A percentile compares a stretch with the other conserved stretches of the same genome.
Conservation (phyloP, 2,113 vertebrate species). For the Eulemur macaco region DNA sequence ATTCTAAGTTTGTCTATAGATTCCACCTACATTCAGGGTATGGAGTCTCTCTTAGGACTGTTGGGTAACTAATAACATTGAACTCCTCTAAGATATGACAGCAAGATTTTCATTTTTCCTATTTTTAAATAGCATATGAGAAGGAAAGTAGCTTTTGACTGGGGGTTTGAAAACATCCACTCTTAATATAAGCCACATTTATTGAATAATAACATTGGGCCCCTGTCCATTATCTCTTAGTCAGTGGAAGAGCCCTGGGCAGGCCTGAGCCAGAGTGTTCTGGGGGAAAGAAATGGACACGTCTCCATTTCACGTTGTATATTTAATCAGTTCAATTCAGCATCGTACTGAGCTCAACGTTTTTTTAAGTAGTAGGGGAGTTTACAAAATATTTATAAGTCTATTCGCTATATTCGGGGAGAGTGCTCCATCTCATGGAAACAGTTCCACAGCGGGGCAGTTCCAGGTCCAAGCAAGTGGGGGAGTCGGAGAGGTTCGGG, state of each 20-base stretch:
- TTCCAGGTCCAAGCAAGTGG: background rate
- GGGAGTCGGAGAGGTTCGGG: background rate
- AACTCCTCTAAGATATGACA: background rate
- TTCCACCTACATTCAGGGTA: accelerated
- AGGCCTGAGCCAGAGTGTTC: background rate
- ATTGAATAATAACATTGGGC: background rate
- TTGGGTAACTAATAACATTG: background rate
- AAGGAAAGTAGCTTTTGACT: background rate
- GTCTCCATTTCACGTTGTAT: background rate
- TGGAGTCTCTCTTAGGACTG: background rate
- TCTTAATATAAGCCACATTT: background rate
- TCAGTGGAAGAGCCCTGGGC: background rate
- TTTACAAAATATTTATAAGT: slow-evolving; percentile 35
- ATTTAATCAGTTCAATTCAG: background rate
- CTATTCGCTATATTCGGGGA: background rate
- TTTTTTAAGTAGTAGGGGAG: background rate
- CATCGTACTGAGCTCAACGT: background rate
- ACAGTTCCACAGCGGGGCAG: background rate
- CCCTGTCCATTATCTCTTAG: background rate
- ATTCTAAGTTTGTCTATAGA: background rate
- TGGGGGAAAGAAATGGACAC: accelerated
- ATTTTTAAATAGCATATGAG: background rate
- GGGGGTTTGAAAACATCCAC: background rate
- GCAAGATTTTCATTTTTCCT: background rate
- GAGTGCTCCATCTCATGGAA: background rate